Evolutionary conservation across 2,888 invertebrate genomes (phyloP), one percentile per base, ranked within the genome.

Genomic region (Agrochola lota): DNA sequence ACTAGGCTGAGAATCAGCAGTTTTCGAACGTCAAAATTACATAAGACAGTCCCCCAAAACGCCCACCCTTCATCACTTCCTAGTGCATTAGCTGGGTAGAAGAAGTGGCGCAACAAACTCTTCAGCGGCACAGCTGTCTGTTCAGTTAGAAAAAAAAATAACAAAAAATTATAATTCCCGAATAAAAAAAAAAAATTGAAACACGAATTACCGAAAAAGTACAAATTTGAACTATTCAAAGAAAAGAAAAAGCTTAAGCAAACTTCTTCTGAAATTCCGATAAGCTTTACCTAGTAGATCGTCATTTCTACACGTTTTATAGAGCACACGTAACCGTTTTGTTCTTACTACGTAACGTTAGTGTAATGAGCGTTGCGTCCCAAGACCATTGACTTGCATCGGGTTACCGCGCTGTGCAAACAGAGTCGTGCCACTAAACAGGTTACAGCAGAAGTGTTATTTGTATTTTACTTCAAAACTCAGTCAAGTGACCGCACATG

Each of bases 301-400:
- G 23, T n/a, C 15, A 63, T 57, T 66, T 71, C 11, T n/a, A 67
- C 26, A 52, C 30, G 49, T 69, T 71, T 71, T 76, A 62, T 55
- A 71, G 26, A 49, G 62, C 23, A 63, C 70, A 73, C 30, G 63
- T 67, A 63, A 75, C 43, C 52, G 62, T 81, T 73, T 72, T n/a
- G 85, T 84, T 46, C 43, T 35, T 62, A 59, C 52, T 40, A 71
- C 30, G 64, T 63, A 78, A 67, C 26, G 74, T 73, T 71, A 81
- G 73, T 55, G 78, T 86, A 76, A 86, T 86, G 75, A 81, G 81
- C 57, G 73, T 75, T 83, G 71, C 73, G 60, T 67, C n/a, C 74
- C 71, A 77, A 85, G 84, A 85, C 77, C 80, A 83, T 85, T 86
- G 86, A 85, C 86, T 84, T 86, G 77, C 86, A 85, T 76, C 75